Evolutionary conservation across 2,113 vertebrate genomes (phyloP).

Genomic region (Gasterosteus nipponicus): DNA sequence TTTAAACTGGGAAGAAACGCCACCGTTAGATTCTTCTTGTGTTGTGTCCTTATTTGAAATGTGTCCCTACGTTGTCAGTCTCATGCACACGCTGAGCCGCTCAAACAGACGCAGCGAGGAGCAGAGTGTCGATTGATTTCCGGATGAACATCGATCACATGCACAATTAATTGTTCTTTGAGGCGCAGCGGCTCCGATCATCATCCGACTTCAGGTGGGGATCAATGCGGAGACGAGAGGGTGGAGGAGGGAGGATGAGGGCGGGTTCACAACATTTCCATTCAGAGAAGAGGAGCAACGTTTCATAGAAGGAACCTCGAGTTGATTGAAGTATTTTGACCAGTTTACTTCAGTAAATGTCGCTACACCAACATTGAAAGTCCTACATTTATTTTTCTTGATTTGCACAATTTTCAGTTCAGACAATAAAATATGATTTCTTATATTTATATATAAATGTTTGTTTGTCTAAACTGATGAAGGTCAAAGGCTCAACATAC

Average conservation of each 20-base stretch:
- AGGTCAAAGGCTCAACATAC: neutral
- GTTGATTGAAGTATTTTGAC: neutral
- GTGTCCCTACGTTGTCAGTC: neutral
- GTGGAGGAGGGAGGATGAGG: neutral
- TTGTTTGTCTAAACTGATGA: neutral
- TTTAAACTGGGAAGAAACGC: neutral
- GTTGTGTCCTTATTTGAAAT: too few species aligned
- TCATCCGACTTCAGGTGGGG: slow-evolving; percentile 56
- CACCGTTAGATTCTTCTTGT: neutral
- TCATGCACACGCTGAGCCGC: slow-evolving; percentile 6
- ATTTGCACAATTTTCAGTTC: neutral
- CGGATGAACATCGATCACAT: slow-evolving; percentile 77
- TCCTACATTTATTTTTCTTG: neutral
- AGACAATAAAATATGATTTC: neutral
- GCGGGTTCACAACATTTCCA: neutral
- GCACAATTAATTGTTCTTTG: slow-evolving; percentile 81
- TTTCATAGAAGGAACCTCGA: neutral
- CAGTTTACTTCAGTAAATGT: neutral
- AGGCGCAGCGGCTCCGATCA: slow-evolving; percentile 64
- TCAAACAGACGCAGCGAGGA: slow-evolving; percentile 24
- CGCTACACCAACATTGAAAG: neutral
- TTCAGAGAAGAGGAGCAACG: neutral
- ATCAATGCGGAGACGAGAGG: slow-evolving; percentile 50
- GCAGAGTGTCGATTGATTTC: slow-evolving; percentile 65
- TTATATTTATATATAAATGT: neutral